Evolutionary conservation across 64 coral and sea anemone species (phyloP).

Genomic region (Cladopsammia gracilis): DNA sequence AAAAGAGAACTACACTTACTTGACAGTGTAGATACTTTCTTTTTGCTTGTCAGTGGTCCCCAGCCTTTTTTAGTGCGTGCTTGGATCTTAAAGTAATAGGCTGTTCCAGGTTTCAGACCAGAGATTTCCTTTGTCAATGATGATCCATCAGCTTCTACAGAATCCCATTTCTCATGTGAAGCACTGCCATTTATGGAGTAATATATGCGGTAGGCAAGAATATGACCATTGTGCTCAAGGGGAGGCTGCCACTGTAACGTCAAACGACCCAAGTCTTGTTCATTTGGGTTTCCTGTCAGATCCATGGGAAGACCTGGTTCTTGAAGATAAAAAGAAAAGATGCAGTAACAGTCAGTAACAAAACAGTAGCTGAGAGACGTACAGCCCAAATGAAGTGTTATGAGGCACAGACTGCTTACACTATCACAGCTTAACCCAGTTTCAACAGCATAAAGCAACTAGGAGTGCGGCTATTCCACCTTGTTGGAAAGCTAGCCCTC

Average conservation of each 20-base stretch:
- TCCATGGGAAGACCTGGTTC: slow-evolving; percentile 75
- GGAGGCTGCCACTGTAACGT: slow-evolving; percentile 85
- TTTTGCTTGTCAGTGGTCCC: slow-evolving; percentile 34
- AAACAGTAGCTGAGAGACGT: too few relatives aligned
- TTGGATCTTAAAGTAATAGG: slow-evolving; percentile 88
- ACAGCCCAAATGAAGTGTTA: too few relatives aligned
- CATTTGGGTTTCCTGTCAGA: slow-evolving; percentile 75
- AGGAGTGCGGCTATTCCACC: too few relatives aligned
- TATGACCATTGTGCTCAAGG: slow-evolving; percentile 63
- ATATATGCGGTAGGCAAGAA: slow-evolving; percentile 76
- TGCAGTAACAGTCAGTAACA: too few relatives aligned
- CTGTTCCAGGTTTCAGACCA: slow-evolving; percentile 52
- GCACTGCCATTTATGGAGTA: slow-evolving; percentile 62
- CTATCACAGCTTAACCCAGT: too few relatives aligned
- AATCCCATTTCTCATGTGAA: slow-evolving; percentile 63
- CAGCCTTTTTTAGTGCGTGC: slow-evolving; percentile 78
- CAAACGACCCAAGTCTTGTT: slow-evolving; percentile 45
- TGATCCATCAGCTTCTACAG: slow-evolving; percentile 37
- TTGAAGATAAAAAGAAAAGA: slow-evolving; percentile 9
- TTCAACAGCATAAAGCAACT: too few relatives aligned
- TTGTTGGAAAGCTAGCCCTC: too few relatives aligned
- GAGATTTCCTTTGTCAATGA: slow-evolving; percentile 64
- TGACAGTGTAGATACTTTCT: slow-evolving; percentile 28
- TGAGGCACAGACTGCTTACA: too few relatives aligned
- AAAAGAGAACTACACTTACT: neutral